These are phyloP conservation scores for Mystacornis crossleyi DNA, from an alignment of 2,113 vertebrate species.

Conservation along the genomic window DNA sequence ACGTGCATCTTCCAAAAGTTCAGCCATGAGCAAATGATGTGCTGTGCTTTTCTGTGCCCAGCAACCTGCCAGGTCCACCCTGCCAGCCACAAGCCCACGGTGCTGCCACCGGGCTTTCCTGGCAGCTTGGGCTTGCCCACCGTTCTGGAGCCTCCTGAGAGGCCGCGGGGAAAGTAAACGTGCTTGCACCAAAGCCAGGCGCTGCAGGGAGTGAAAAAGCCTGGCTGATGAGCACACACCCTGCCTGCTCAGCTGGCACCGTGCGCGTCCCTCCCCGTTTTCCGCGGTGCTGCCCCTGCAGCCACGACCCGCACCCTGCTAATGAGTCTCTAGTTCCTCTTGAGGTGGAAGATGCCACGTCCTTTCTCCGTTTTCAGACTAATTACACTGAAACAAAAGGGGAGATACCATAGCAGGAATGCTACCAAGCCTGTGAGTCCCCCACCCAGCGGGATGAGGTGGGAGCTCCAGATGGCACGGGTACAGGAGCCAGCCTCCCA, in stretches of 20 bases:
- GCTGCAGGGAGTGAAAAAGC: not conserved
- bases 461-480: not conserved
- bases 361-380: not conserved
- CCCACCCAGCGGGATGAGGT: not conserved
- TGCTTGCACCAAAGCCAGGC: not conserved
- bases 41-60: not conserved
- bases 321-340: not conserved
- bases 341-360: not conserved
- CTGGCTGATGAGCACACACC: not conserved
- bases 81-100: not conserved
- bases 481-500: not conserved
- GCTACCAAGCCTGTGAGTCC: not conserved
- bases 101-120: not conserved
- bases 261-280: not conserved
- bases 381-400: not conserved
- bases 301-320: not conserved
- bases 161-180: fast-evolving
- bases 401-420: not conserved
- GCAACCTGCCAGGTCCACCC: not conserved
- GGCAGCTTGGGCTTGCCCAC: not conserved
- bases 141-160: not conserved
- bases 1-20: not conserved
- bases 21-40: not conserved
- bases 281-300: not conserved
- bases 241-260: not conserved